Percentiles rank a stretch among this genome's conserved stretches.
phyloP scores from a whole-genome alignment of 2,797 vertebrate species.

The Meda fulgida region DNA sequence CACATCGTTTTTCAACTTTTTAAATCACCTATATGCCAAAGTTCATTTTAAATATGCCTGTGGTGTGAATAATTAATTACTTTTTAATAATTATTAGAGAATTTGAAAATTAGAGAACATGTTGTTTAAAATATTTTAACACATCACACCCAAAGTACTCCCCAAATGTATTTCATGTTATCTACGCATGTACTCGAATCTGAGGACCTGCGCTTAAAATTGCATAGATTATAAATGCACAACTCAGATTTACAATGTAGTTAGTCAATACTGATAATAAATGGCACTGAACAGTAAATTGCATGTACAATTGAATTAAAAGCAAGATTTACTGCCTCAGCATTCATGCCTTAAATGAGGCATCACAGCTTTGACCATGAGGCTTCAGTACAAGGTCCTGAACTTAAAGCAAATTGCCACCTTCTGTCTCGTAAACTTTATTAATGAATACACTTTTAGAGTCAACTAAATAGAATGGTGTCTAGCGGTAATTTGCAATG shows the following conservation, averaged over 20 bases:
- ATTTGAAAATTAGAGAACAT: neutral
- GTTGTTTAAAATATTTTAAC: neutral
- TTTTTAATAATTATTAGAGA: neutral
- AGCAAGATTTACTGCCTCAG: neutral
- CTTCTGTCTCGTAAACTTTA: neutral
- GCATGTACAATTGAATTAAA: neutral
- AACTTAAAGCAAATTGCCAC: conserved; percentile 28
- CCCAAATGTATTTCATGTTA: neutral
- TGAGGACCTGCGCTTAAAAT: neutral
- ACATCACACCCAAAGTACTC: neutral
- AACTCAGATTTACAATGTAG: neutral
- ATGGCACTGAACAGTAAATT: neutral
- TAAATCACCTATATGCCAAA: neutral
- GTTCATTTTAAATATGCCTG: neutral
- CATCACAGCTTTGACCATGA: neutral
- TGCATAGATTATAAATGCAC: neutral
- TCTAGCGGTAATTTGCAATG: conserved; percentile 47
- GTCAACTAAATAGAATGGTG: conserved; percentile 24
- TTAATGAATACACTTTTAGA: conserved; percentile 16
- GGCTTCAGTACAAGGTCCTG: neutral
- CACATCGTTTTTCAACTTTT: neutral
- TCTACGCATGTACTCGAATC: neutral
- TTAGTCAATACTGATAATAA: neutral
- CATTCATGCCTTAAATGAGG: neutral
- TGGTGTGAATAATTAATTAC: neutral